phyloP scores from a whole-genome alignment of 1,140 invertebrate species.

The Aphidius gifuensis region DNA sequence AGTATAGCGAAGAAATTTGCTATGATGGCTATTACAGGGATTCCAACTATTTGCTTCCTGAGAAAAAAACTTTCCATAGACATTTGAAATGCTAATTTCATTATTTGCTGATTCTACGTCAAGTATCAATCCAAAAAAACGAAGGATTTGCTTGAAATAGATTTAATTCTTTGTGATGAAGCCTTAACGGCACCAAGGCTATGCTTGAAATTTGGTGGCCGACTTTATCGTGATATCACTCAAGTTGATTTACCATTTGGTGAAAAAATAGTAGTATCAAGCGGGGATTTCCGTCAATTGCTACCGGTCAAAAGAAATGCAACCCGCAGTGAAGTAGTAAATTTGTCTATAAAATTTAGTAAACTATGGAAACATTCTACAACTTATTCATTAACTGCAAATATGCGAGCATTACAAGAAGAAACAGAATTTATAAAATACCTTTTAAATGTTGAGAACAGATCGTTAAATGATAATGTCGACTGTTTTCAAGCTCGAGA shows the following conservation, averaged over 20 bases:
- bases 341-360: conserved; percentile 25
- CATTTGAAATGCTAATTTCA: conserved; percentile 25
- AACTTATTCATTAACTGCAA: conserved; percentile 21
- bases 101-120: conserved; percentile 24
- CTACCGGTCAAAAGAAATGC: conserved; percentile 1
- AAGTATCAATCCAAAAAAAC: conserved; percentile 32
- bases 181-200: conserved; percentile 31
- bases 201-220: not conserved
- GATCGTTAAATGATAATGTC: conserved; percentile 16
- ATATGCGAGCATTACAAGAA: conserved; percentile 23
- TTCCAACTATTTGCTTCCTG: conserved; percentile 30
- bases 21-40: conserved; percentile 30
- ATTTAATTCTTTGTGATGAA: conserved; percentile 39
- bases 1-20: conserved; percentile 19
- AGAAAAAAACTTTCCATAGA: conserved; percentile 28
- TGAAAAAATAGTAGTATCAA: conserved; percentile 2
- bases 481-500: conserved; percentile 15
- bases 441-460: conserved; percentile 24
- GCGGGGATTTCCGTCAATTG: conserved; percentile 8
- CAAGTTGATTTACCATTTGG: conserved; percentile 7
- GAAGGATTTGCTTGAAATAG: conserved; percentile 17
- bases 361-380: conserved; percentile 21
- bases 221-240: not conserved
- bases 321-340: conserved; percentile 21
- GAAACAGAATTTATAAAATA: conserved; percentile 22